Evolutionary conservation across 2,113 vertebrate genomes (phyloP), one percentile per base, ranked within the genome.

Genomic region (Pseudolaguvia tuberculata): DNA sequence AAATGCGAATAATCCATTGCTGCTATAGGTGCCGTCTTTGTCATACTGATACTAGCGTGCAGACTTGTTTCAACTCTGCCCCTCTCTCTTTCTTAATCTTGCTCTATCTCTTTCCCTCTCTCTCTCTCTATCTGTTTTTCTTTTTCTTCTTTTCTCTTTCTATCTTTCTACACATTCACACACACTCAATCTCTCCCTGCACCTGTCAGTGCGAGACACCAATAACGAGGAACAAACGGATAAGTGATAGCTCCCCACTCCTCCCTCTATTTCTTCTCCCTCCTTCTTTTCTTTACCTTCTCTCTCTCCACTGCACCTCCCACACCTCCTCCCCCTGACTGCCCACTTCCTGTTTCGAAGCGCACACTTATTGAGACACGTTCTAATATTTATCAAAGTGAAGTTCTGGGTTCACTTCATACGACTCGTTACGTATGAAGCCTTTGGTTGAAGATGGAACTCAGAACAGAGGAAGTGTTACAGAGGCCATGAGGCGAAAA

Each of bases 1-100:
- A 91, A 84, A 84, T 80, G 88, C 82, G 81, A 85, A 84, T 88
- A 88, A 85, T 91, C 89, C 89, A 90, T 88, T 48, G 87, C 85
- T 78, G 88, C 87, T 83, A 90, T 75, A 55, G 87, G 85, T 78
- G 83, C 84, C 58, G 86, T 85, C 83, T 87, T 88, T 81, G 82
- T 90, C 88, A 89, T 88, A 78, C 86, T 75, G 83, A 81, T 83
- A 72, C 80, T 70, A 77, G 31, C 65, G 73, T 23, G 58, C 67
- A 62, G 51, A 55, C 35, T 65, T 15, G 72, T 55, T 76, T 69
- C 58, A 42, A 15, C 45, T 35, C 47, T 53, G 13, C 9, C 52
- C 62, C 23, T 68, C 14, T 62, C 42, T 68, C 55, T 50, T 23
- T 52, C 10, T 68, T 8, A 42, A 27, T 75, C 29, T 45, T 15